Conservation (phyloP, 2,113 vertebrate genomes). For the Melozone crissalis region DNA sequence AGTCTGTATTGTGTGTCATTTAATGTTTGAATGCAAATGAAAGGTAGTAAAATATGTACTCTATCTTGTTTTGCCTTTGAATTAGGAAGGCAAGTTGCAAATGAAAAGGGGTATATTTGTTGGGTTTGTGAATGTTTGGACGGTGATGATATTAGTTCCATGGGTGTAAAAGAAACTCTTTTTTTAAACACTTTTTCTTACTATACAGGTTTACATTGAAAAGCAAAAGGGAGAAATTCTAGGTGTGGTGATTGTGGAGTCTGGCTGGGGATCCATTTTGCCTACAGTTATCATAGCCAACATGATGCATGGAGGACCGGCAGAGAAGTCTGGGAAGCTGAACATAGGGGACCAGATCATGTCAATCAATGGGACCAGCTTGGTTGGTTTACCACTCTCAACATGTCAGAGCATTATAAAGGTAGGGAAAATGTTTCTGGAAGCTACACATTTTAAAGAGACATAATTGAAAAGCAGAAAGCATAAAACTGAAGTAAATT, state of each 20-base stretch:
- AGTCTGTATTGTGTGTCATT: not conserved
- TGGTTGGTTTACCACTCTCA: constrained; percentile 94
- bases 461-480: not conserved
- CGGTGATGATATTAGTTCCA: not conserved
- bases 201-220: constrained; percentile 89
- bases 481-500: not conserved
- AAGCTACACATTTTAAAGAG: not conserved
- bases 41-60: not conserved
- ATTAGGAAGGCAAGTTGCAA: not conserved
- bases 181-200: not conserved
- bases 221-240: constrained; percentile 97
- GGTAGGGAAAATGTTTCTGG: constrained; percentile 69
- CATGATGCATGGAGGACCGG: constrained; percentile 97
- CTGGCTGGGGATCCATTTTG: constrained; percentile 97
- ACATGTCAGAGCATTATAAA: constrained; percentile 99
- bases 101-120: not conserved
- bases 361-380: constrained; percentile 96
- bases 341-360: constrained; percentile 98
- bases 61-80: not conserved
- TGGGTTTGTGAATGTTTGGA: not conserved
- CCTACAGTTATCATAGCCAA: constrained; percentile 98
- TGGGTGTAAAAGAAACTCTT: not conserved
- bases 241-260: constrained; percentile 95
- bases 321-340: constrained; percentile 92
- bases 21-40: not conserved